Base-by-base conservation (phyloP, 2,797 vertebrate species). In the Spea hammondii region DNA sequence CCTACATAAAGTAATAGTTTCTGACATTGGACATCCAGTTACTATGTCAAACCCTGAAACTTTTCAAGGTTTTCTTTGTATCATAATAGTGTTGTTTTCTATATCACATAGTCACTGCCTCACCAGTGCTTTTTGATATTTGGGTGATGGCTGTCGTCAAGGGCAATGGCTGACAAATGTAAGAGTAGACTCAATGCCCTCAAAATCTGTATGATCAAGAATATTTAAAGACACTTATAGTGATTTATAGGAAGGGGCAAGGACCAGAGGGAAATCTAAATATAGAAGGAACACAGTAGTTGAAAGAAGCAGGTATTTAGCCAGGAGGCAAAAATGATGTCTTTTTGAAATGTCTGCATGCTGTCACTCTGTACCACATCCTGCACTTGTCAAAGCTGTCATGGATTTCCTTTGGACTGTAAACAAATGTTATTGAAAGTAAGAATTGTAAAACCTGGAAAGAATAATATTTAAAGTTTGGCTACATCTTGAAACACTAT, bases 231-330 rank as follows among this genome's bases (percentile, higher is more conserved):
- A 72, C 54, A 57, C 69, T 67, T 32, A 17, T 51, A 62, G 48
- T 77, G 79, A 81, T 81, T 81, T 81, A 77, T 81, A 65, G 48
- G 69, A 81, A 60, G 71, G 79, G 79, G 79, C 79, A 81, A 70
- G 55, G 55, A 72, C 68, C 74, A 67, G 59, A 70, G 78, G 79
- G 79, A 72, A 62, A 67, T 51, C 74, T 76, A 81, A 81, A 81
- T 77, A 77, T 81, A 81, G 68, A 76, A 71, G 46, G 51, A 72
- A 47, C 46, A 53, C 64, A 53, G 45, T 64, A 77, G 69, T 68
- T 76, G 74, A 80, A 81, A 72, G 69, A 55, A 72, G 53, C 79
- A 81, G 74, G 79, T 77, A 81, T 64, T 77, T 80, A 76, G 74
- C 74, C 74, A 47, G 46, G 59, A 77, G 79, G 79, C 66, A 81